Evolutionary conservation across 1,140 invertebrate species (phyloP).

Genomic region (Pogonomyrmex californicus): DNA sequence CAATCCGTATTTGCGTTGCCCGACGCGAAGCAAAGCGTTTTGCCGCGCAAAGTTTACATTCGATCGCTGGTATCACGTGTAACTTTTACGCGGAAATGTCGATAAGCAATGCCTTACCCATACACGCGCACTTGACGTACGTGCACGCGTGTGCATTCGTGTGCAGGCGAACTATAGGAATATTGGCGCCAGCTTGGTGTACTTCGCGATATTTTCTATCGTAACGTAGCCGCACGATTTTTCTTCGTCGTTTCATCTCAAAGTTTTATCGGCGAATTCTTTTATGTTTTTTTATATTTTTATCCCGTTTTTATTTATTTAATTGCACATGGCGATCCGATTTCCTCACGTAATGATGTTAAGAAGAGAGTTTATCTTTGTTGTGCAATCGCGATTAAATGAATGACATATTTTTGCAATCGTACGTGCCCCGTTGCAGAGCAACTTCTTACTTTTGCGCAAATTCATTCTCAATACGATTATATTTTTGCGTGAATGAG

Average conservation of each 20-base stretch:
- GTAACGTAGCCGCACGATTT: not conserved
- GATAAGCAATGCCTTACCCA: slow-evolving; percentile 48
- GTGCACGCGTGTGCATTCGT: not conserved
- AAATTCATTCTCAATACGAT: not conserved
- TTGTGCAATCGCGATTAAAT: not conserved
- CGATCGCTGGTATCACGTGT: slow-evolving; percentile 34
- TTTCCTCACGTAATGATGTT: not conserved
- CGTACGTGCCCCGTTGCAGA: too few relatives aligned
- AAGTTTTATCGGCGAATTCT: not conserved
- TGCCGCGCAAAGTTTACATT: slow-evolving; percentile 25
- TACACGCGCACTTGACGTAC: not conserved
- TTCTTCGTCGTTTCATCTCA: slow-evolving; percentile 22
- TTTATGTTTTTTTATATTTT: slow-evolving; percentile 19
- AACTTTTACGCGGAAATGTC: slow-evolving; percentile 57
- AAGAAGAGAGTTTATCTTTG: not conserved
- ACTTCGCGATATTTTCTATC: slow-evolving; percentile 42
- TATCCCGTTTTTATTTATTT: not conserved
- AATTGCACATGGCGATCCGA: not conserved
- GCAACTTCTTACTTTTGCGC: not conserved
- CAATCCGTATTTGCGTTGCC: not conserved
- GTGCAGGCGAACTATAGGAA: slow-evolving; percentile 8
- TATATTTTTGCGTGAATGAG: not conserved
- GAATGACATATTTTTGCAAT: not conserved
- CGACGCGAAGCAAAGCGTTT: slow-evolving; percentile 4
- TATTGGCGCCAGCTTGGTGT: slow-evolving; percentile 48